These are phyloP conservation scores for Habropoda laboriosa DNA, from an alignment of 1,140 invertebrate genomes.

Conservation along the genomic window DNA sequence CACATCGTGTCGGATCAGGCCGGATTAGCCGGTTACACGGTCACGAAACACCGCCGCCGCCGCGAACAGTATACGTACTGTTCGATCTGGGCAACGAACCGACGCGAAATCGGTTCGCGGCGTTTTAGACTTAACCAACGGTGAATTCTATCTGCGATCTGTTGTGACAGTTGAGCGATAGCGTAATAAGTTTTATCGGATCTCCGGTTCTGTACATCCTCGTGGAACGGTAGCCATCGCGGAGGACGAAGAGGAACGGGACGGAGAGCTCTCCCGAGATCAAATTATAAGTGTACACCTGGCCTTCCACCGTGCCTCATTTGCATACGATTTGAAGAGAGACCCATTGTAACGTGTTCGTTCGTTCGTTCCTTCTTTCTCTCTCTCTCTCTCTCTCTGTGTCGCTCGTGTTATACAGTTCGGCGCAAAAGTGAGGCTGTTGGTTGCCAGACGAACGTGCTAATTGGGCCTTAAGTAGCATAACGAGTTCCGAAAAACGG, in stretches of 20 bases:
- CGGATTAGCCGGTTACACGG: constrained; percentile 43
- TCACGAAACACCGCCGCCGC: constrained; percentile 22
- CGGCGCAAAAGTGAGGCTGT: constrained; percentile 11
- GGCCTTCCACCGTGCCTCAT: constrained; percentile 67
- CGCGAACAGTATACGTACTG: no score
- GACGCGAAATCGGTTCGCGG: constrained; percentile 49
- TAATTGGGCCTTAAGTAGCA: constrained; percentile 17
- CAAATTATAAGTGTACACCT: constrained; percentile 73
- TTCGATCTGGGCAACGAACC: constrained; percentile 30
- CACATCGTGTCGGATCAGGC: constrained; percentile 49
- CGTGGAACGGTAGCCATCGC: constrained; percentile 34
- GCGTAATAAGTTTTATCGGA: constrained; percentile 68
- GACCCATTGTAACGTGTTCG: constrained; percentile 15
- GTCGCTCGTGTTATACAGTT: constrained; percentile 17
- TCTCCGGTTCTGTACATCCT: constrained; percentile 40
- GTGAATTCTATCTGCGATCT: constrained; percentile 69
- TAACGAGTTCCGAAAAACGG: constrained; percentile 5
- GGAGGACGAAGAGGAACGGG: constrained; percentile 5
- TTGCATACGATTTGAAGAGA: constrained; percentile 74
- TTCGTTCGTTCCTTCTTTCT: no score
- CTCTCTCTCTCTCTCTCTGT: neutral
- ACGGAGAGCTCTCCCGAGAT: constrained; percentile 44
- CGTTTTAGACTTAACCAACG: constrained; percentile 53
- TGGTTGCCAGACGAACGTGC: neutral
- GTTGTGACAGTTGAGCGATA: constrained; percentile 70